Base-by-base conservation (phyloP, 2,888 invertebrate species). In the Limnephilus auricula region DNA sequence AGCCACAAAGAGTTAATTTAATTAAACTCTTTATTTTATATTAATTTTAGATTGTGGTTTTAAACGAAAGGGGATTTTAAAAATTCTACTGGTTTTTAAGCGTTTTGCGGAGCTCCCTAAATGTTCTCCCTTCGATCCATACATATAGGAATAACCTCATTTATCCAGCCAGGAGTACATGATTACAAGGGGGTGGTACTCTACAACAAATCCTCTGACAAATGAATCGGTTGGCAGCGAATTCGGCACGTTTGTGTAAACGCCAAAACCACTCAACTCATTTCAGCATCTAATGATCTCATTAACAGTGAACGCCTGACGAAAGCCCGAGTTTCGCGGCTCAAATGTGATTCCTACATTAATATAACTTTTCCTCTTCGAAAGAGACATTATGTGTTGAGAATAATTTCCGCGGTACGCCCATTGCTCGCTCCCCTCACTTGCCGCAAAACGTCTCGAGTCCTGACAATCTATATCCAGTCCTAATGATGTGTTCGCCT, bases 261-360 rank as follows among this genome's bases (percentile, higher is more conserved):
- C 92, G 92, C 90, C 92, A 92, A 92, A 92, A 92, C 92, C 92
- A 92, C 93, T 92, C 92, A 88, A 90, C 91, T 86, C 90, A 86
- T 92, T 90, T 90, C 90, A 90, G 90, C 92, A 90, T 89, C 93
- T 93, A 93, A 93, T 93, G 93, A 93, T 91, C 93, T 93, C 93
- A 93, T 93, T 93, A 93, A 93, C 91, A 91, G 91, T 91, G 91
- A 92, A 92, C 92, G 92, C 93, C 82, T 89, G 91, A 88, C 89
- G 89, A 92, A 89, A 91, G 92, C 89, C 65, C 89, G 91, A 86
- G 89, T 34, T 88, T 80, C 50, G 79, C 85, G 40, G 5, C 37
- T 79, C 90, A 32, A 78, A 65, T 34, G 86, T 50, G 91, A 87
- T 34, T 80, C 91, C 82, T 37, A 50, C 45, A 92, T 92, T 92